Evolutionary conservation across 2,113 vertebrate species (phyloP), one percentile per base, ranked within the genome.

Genomic region (Podilymbus podiceps): DNA sequence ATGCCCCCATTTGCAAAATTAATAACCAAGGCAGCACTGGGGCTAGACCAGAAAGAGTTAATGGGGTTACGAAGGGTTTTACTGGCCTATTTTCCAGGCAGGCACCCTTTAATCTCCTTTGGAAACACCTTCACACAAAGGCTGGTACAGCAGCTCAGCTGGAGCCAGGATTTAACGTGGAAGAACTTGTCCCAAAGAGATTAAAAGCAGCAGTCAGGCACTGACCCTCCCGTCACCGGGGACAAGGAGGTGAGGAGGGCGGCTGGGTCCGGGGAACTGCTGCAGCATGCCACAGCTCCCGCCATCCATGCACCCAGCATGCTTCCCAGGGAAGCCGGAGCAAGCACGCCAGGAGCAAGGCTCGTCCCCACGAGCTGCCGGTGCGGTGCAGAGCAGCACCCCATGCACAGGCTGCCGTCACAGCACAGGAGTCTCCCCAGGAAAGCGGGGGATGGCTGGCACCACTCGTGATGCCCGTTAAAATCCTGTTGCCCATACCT

Each of bases 41-140:
- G 58, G 53, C 69, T 62, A 42, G 79, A 79, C 31, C 44, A 76
- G 56, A 63, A 85, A 20, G 79, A 55, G 92, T 97, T 97, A 97
- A 97, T 56, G 38, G 75, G 92, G 87, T 97, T 96, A 96, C 4
- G 4, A 89, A 94, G 89, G 96, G 87, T 96, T 96, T 72, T 88
- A 87, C 82, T 97, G 95, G 94, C 97, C 96, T 97, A 96, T 91
- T 95, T 93, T 93, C 82, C 94, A 97, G 62, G 66, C 96, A 94
- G 95, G 89, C 90, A 93, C 94, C 85, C 85, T 94, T 96, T 97
- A 97, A 97, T 97, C 97, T 96, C 93, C 94, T 97, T 97, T 97
- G 84, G 93, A 97, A 97, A 93, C 91, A 96, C 96, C 95, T 97
- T 94, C 84, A 78, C 75, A 92, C 93, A 97, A 96, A 96, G 89